phyloP scores from a whole-genome alignment of 2,113 vertebrate genomes.

The Trinectes maculatus region DNA sequence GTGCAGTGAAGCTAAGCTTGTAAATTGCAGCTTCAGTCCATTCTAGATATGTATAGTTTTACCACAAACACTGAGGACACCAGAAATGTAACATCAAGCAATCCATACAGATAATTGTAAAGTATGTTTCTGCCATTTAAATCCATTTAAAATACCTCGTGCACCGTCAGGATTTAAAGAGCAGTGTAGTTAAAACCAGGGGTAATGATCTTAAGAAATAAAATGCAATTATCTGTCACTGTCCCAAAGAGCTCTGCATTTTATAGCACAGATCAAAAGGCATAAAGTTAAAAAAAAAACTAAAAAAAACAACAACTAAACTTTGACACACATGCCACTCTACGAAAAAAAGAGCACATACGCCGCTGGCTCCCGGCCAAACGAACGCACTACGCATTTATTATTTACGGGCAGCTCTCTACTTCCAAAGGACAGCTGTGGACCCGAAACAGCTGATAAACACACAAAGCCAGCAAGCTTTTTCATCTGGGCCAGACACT shows the following conservation, averaged over 20 bases:
- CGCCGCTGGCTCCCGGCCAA: constrained; percentile 76
- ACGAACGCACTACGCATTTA: constrained; percentile 74
- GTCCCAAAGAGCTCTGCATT: constrained; percentile 67
- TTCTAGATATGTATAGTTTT: too few species aligned
- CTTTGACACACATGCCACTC: constrained; percentile 53
- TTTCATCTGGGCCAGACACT: constrained; percentile 83
- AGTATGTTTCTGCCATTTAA: too few species aligned
- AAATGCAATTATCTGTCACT: constrained; percentile 70
- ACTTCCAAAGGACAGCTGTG: constrained; percentile 83
- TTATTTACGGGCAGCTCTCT: constrained; percentile 78
- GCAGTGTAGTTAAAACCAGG: constrained; percentile 47
- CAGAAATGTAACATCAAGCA: too few species aligned
- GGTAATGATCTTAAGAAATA: constrained; percentile 27
- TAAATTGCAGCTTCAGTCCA: neutral
- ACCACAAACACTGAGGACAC: too few species aligned
- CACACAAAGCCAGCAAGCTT: constrained; percentile 77
- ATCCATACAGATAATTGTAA: too few species aligned
- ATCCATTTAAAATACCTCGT: neutral
- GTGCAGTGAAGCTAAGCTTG: neutral
- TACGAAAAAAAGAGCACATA: constrained; percentile 42
- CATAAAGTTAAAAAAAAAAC: constrained; percentile 68
- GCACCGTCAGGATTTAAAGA: neutral
- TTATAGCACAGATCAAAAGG: constrained; percentile 81
- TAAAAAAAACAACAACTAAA: too few species aligned
- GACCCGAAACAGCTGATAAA: constrained; percentile 83